These are phyloP conservation scores for Indicator maculatus DNA, from an alignment of 2,113 vertebrate species.

Conservation along the genomic window DNA sequence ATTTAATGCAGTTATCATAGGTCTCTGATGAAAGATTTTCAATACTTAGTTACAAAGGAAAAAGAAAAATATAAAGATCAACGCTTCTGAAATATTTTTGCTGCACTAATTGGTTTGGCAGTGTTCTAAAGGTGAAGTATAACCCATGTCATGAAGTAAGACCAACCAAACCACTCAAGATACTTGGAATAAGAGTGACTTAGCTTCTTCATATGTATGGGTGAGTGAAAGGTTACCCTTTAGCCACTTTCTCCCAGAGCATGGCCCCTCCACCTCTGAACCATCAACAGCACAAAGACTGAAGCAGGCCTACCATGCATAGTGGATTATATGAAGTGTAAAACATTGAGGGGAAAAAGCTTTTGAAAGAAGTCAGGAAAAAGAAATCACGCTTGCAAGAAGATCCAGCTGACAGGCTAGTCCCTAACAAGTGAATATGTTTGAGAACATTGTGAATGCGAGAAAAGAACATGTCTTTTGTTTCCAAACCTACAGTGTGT, in stretches of 20 bases:
- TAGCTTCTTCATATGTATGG: slow-evolving; percentile 68
- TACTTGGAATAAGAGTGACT: slow-evolving; percentile 48
- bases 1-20: background rate
- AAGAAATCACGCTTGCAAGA: slow-evolving; percentile 83
- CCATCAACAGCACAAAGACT: slow-evolving; percentile 86
- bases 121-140: background rate
- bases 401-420: slow-evolving; percentile 84
- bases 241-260: slow-evolving; percentile 80
- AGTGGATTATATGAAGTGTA: slow-evolving; percentile 97
- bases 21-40: background rate
- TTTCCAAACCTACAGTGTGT: slow-evolving; percentile 82
- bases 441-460: slow-evolving; percentile 87
- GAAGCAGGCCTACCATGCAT: slow-evolving; percentile 80
- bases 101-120: background rate
- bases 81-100: background rate
- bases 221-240: slow-evolving; percentile 83
- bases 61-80: background rate
- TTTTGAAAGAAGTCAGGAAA: slow-evolving; percentile 87
- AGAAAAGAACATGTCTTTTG: slow-evolving; percentile 82
- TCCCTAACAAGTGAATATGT: slow-evolving; percentile 87
- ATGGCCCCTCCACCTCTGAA: slow-evolving; percentile 64
- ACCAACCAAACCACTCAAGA: background rate
- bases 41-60: background rate
- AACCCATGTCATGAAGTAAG: background rate
- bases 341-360: slow-evolving; percentile 85